Evolutionary conservation across 2,888 invertebrate species (phyloP).

Genomic region (Uloborus plumipes): DNA sequence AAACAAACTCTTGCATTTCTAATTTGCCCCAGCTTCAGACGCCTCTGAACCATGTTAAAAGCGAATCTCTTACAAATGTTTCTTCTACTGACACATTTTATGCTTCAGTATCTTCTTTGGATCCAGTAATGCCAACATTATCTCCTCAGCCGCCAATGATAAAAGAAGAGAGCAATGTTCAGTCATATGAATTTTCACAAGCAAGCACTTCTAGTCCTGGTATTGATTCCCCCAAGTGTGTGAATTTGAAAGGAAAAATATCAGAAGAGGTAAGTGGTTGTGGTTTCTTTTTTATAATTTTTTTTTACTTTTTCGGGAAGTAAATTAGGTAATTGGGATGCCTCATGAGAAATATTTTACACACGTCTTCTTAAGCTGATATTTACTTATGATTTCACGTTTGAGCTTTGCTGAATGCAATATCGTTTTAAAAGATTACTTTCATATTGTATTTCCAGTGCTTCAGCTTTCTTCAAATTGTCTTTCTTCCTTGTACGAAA

Average conservation of each 20-base stretch:
- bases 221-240: slow-evolving; percentile 36
- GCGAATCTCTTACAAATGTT: slow-evolving; percentile 78
- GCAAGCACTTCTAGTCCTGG: slow-evolving; percentile 34
- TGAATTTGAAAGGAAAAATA: slow-evolving; percentile 48
- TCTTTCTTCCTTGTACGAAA: no score
- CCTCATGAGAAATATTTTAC: no score
- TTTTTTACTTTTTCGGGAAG: no score
- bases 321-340: no score
- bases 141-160: slow-evolving; percentile 79
- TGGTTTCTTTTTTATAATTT: no score
- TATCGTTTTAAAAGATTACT: no score
- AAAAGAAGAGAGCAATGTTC: slow-evolving; percentile 37
- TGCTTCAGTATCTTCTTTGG: slow-evolving; percentile 79
- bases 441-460: no score
- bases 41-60: slow-evolving; percentile 75
- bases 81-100: slow-evolving; percentile 81
- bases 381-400: no score
- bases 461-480: no score
- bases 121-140: slow-evolving; percentile 80
- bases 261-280: slow-evolving; percentile 45
- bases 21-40: slow-evolving; percentile 72
- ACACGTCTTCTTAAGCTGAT: no score
- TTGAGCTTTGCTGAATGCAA: no score
- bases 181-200: slow-evolving; percentile 14
- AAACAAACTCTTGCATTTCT: slow-evolving; percentile 13